Percentiles rank a stretch among this genome's conserved stretches.
These are phyloP conservation scores for Deladenus siricidicola DNA, from an alignment of 2,888 invertebrate species.

Conservation along the genomic window DNA sequence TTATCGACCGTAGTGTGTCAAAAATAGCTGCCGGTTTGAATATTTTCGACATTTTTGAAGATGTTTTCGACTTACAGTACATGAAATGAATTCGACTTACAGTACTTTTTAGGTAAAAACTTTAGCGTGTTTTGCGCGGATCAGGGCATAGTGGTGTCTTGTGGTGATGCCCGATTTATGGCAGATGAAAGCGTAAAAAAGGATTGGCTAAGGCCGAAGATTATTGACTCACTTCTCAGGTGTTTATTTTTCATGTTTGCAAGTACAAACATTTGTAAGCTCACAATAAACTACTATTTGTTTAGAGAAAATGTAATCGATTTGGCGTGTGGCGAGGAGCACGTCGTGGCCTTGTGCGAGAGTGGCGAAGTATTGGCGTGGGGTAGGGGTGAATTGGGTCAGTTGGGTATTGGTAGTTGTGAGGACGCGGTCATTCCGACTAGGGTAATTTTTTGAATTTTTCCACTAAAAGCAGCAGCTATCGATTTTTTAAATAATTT, in stretches of 20 bases:
- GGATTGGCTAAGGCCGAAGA: conserved; percentile 58
- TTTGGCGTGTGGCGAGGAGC: conserved; percentile 63
- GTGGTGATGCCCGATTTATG: conserved; percentile 63
- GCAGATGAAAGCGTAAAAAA: conserved; percentile 27
- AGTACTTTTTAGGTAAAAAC: conserved; percentile 13
- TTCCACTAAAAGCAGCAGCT: too few species aligned
- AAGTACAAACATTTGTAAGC: too few species aligned
- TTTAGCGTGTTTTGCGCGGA: conserved; percentile 66
- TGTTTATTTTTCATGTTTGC: conserved; percentile 32
- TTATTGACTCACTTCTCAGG: conserved; percentile 58
- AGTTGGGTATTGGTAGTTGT: conserved; percentile 61
- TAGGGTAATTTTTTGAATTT: neutral
- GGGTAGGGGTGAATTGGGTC: conserved; percentile 61
- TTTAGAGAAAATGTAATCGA: conserved; percentile 61
- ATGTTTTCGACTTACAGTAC: conserved; percentile 1
- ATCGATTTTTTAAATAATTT: too few species aligned
- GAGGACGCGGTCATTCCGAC: neutral
- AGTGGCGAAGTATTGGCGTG: conserved; percentile 65
- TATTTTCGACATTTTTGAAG: too few species aligned
- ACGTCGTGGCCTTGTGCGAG: conserved; percentile 61
- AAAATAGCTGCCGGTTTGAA: conserved; percentile 55
- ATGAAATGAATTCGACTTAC: neutral
- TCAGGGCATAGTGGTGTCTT: conserved; percentile 65
- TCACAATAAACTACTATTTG: conserved; percentile 1
- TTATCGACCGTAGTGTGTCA: conserved; percentile 62